Base-by-base conservation (phyloP, 2,888 invertebrate genomes). In the Allacma fusca region DNA sequence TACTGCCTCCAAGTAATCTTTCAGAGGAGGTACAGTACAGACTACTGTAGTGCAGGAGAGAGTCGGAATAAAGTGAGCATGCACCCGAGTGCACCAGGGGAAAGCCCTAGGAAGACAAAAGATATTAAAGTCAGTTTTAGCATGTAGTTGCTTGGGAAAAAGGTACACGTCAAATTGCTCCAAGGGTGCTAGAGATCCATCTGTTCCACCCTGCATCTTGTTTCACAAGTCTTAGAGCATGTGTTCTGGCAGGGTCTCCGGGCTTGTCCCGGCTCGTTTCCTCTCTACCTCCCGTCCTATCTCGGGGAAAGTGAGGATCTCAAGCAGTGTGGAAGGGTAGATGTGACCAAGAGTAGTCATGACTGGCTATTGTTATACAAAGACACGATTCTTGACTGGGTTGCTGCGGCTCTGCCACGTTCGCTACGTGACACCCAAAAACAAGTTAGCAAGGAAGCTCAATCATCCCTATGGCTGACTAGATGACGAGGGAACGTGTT, bases 401-500 rank as follows among this genome's bases (percentile, higher is more conserved):
- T 50, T 50, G 19, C 16, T n/a, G 19, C 50, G 50, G 50, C 24
- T 29, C n/a, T 24, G 28, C 28, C 67, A 67, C 67, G 67, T 67
- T 43, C 21, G n/a, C 29, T 69, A 40, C 69, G 21, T 69, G 69
- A 21, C 21, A 23, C 21, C 24, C 13, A 29, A 26, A 29, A 65
- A 65, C 23, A 65, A 65, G 67, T 67, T 67, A 67, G 67, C n/a
- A 29, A 29, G 67, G 67, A 28, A 7, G 67, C 67, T 67, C 67
- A n/a, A 26, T 67, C 67, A 29, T 67, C 67, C 24, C 67, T 29
- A 50, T 50, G 50, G 50, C 50, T 50, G 50, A 50, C 50, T 50
- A 67, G 67, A n/a, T 67, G 67, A 67, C 29, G 67, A 67, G 67
- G 9, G 67, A 67, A 29, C 67, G 67, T 67, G 67, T 26, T 67